Percentiles rank a stretch among this genome's conserved stretches.
Conservation (phyloP, 2,888 invertebrate species). For the Monoplex corrugatus region DNA sequence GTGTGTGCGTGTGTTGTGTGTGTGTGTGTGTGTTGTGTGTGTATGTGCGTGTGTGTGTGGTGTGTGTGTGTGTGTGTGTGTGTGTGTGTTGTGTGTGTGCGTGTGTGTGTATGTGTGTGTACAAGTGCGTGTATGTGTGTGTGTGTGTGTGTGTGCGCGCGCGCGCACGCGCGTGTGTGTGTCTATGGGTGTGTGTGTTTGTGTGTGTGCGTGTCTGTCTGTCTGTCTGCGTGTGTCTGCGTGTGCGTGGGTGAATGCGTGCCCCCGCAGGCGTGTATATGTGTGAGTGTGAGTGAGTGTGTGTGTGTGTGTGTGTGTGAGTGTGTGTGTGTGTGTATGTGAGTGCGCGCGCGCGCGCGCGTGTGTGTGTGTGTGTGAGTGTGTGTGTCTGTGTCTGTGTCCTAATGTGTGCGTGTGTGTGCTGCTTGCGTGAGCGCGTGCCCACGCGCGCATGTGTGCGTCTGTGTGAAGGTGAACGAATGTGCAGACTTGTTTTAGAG, state of each 20-base stretch:
- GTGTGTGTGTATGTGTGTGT: background rate
- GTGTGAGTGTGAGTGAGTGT: background rate
- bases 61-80: background rate
- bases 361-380: slow-evolving; percentile 1
- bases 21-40: background rate
- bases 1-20: background rate
- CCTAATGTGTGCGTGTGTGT: background rate
- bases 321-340: background rate
- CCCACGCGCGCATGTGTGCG: background rate
- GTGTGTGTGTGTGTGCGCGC: background rate
- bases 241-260: background rate
- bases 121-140: background rate
- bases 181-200: background rate
- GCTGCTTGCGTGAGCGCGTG: background rate
- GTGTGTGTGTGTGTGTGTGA: slow-evolving; percentile 1
- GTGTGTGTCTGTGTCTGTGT: background rate
- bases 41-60: background rate
- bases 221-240: background rate
- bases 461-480: background rate
- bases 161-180: too few relatives aligned
- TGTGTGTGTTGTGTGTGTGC: background rate
- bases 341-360: background rate
- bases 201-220: background rate
- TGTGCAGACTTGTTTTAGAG: background rate
- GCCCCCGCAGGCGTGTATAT: background rate